These are phyloP conservation scores for Caerostris extrusa DNA, from an alignment of 1,140 invertebrate species.

Conservation along the genomic window DNA sequence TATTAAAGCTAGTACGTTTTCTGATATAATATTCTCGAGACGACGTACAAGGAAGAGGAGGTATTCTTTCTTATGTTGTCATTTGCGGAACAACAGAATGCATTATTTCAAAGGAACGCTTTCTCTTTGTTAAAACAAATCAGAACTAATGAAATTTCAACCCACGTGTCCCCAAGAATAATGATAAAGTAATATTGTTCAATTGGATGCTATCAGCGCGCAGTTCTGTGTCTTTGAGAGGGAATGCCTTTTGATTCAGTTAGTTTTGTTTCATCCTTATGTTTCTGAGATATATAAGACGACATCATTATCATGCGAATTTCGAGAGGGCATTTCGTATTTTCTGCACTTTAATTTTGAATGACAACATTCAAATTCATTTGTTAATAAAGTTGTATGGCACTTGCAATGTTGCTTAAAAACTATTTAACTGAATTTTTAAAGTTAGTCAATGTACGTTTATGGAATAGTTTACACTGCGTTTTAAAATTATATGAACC, in stretches of 20 bases:
- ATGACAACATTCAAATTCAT: too few relatives aligned
- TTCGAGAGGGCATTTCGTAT: not conserved
- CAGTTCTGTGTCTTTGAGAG: not conserved
- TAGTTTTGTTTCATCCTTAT: not conserved
- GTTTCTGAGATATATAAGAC: not conserved
- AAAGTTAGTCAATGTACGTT: too few relatives aligned
- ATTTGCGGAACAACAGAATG: conserved; percentile 60
- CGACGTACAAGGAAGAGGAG: conserved; percentile 58
- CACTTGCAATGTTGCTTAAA: too few relatives aligned
- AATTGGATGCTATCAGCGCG: conserved; percentile 15
- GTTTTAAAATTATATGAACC: too few relatives aligned
- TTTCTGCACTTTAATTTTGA: too few relatives aligned
- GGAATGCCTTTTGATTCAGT: not conserved
- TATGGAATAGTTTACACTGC: too few relatives aligned
- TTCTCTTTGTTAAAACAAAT: conserved; percentile 46
- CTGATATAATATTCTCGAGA: not conserved
- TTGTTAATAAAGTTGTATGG: too few relatives aligned
- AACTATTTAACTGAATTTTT: too few relatives aligned
- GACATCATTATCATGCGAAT: not conserved
- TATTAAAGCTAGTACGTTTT: conserved; percentile 36
- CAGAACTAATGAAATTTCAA: conserved; percentile 61
- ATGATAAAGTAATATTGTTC: conserved; percentile 34
- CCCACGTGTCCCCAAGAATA: conserved; percentile 42
- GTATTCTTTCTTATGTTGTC: conserved; percentile 66
- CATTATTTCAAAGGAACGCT: not conserved